Evolutionary conservation across 2,888 invertebrate genomes (phyloP), one percentile per base, ranked within the genome.

Genomic region (Tillus elongatus): DNA sequence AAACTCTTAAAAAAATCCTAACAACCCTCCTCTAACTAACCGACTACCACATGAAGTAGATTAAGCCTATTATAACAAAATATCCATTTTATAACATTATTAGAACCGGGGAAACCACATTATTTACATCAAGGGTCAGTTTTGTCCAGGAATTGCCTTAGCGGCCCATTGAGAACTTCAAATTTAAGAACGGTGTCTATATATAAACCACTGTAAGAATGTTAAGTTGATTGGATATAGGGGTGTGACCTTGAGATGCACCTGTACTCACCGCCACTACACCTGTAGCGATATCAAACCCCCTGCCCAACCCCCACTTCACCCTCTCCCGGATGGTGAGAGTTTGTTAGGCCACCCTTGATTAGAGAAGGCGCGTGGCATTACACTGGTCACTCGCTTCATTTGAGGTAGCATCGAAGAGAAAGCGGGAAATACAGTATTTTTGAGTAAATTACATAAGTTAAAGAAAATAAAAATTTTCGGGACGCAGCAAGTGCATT

Each of bases 171-270:
- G 24, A 19, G 24, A 19, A 19, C 6, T n/a, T 6, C n/a, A 8
- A 19, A 19, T 6, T 6, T n/a, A 19, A 19, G 24, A 6, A 8
- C 6, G 24, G 24, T 8, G 24, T 19, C 24, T 8, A 19, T 6
- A 19, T n/a, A n/a, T 19, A 19, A n/a, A 6, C 24, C n/a, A 19
- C 24, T 8, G n/a, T 6, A 19, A 19, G 24, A 19, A n/a, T 19
- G 24, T 8, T 19, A 8, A 19, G 6, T 19, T 19, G 24, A 51
- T 52, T 50, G 46, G 49, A 45, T 40, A 38, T 44, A 40, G 42
- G 52, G 50, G 51, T 50, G 52, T 41, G 53, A 46, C 58, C 59
- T 60, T 58, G 58, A 52, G 43, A 54, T 56, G 59, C 60, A 60
- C 60, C 60, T 60, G 60, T 59, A 58, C 53, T 44, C 46, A 50